Evolutionary conservation across 2,888 invertebrate genomes (phyloP), one percentile per base, ranked within the genome.

Genomic region (Syrphus vitripennis): DNA sequence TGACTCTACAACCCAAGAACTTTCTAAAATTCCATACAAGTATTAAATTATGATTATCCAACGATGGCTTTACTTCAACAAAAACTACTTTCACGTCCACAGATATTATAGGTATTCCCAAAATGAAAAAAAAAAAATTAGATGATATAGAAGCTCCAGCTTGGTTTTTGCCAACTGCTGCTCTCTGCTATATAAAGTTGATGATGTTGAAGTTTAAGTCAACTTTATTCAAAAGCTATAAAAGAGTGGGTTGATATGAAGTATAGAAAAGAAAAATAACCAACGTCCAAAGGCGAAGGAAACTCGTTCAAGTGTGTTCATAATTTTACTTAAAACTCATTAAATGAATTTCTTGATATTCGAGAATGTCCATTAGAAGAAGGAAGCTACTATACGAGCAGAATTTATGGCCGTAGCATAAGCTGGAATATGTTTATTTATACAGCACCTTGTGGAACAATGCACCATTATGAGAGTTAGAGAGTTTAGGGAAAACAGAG

Each of bases 261-360:
- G 12, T 19, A 29, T 34, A 67, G 24, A 19, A 70, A 40, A 14
- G 24, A 0, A 65, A n/a, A n/a, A n/a, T n/a, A n/a, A n/a, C n/a
- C n/a, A n/a, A n/a, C n/a, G 37, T 48, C 57, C 24, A 29, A 61
- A 16, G n/a, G 14, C 21, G 26, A 72, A 80, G 48, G 24, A 71
- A 69, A 61, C 69, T 76, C 71, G 53, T 53, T 86, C 82, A 74
- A 81, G 77, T 77, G 82, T 78, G 82, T 74, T 83, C 83, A 76
- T 83, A 83, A 83, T 80, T 81, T 78, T 53, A 50, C 80, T 63
- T 57, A 70, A 77, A 82, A 82, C 86, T 86, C 86, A 86, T 86
- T 78, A n/a, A n/a, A 86, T 77, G 77, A 74, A 74, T 77, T 74
- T 69, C 48, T 63, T 42, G 70, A 77, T 74, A 70, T 74, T 77